Conservation (phyloP, 1,140 invertebrate genomes). For the Drosophila lini region DNA sequence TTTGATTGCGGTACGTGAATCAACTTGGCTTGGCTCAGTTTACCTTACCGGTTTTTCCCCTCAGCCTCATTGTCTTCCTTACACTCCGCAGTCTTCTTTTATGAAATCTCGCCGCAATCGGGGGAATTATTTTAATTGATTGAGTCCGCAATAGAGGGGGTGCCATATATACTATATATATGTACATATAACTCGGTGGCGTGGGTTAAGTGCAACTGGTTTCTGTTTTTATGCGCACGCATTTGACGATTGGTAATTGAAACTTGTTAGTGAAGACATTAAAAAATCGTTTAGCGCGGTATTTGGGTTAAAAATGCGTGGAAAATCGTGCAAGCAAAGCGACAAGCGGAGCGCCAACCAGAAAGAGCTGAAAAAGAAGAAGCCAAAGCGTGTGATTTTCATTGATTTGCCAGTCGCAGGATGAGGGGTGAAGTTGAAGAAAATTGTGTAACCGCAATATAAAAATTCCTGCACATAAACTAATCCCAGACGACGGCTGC, state of each 20-base stretch:
- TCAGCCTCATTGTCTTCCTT: conserved; percentile 58
- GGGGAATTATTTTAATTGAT: conserved; percentile 81
- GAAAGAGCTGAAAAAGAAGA: conserved; percentile 60
- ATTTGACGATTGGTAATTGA: conserved; percentile 75
- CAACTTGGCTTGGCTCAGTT: conserved; percentile 38
- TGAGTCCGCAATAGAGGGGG: conserved; percentile 36
- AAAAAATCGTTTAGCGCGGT: conserved; percentile 81
- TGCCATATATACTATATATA: neutral
- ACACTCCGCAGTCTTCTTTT: conserved; percentile 35
- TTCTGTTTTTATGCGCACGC: conserved; percentile 61
- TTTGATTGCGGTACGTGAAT: conserved; percentile 68
- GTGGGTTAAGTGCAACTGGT: conserved; percentile 39
- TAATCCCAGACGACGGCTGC: conserved; percentile 59
- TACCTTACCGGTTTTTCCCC: conserved; percentile 42
- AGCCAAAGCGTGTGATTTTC: conserved; percentile 71
- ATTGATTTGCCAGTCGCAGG: conserved; percentile 12
- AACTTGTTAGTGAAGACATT: conserved; percentile 83
- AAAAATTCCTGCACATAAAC: conserved; percentile 81
- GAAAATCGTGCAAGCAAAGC: conserved; percentile 71
- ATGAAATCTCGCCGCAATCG: conserved; percentile 64
- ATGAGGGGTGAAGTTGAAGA: conserved; percentile 8
- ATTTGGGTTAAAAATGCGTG: conserved; percentile 83
- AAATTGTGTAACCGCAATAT: conserved; percentile 81
- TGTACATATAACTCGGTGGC: neutral
- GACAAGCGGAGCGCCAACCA: conserved; percentile 21